Evolutionary conservation across 2,888 invertebrate species (phyloP).

Genomic region (Apamea monoglypha): DNA sequence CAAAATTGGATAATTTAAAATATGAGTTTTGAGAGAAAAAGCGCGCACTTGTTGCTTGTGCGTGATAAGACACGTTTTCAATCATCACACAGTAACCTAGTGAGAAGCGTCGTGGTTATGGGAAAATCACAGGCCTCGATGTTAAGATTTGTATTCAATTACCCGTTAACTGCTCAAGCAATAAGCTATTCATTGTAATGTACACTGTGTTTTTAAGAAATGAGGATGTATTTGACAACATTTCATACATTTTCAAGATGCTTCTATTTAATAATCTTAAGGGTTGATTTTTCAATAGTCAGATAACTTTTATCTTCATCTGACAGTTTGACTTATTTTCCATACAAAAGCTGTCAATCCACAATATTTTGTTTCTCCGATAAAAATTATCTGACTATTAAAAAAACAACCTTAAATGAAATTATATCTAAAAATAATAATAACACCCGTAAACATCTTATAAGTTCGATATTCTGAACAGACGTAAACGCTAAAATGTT

Average conservation of each 20-base stretch:
- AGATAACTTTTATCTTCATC: no score
- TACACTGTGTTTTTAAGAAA: conserved; percentile 1
- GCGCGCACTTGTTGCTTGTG: conserved; percentile 70
- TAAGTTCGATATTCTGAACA: not conserved
- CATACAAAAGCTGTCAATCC: no score
- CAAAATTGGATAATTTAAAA: conserved; percentile 63
- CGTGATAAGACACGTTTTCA: conserved; percentile 90
- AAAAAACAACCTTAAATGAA: not conserved
- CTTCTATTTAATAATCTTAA: not conserved
- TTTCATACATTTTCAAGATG: not conserved
- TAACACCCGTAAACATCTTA: not conserved
- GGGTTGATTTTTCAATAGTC: no score
- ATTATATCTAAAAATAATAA: not conserved
- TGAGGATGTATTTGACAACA: not conserved
- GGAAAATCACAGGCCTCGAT: conserved; percentile 70
- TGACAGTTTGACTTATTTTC: no score
- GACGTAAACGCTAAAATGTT: no score
- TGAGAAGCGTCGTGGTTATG: conserved; percentile 78
- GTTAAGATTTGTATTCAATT: conserved; percentile 61
- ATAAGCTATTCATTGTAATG: conserved; percentile 20
- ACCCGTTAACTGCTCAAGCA: conserved; percentile 22
- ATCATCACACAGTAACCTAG: conserved; percentile 82
- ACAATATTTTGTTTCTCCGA: no score
- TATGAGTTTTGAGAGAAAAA: conserved; percentile 73
- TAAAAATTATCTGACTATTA: no score